phyloP scores from a whole-genome alignment of 2,888 invertebrate species.

The Drosophila flavopinicola region DNA sequence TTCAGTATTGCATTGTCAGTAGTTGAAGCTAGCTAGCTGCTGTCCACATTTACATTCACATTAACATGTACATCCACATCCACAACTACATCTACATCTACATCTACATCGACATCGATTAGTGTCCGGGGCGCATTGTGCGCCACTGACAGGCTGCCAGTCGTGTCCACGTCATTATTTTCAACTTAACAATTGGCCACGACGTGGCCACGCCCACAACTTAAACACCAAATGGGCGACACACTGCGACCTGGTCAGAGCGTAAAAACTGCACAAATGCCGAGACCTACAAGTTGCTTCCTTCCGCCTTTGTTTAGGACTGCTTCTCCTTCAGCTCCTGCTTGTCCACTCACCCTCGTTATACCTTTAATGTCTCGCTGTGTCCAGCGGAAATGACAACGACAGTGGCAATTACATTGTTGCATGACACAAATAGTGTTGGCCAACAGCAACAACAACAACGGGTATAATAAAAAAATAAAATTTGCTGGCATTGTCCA shows the following conservation, averaged over 20 bases:
- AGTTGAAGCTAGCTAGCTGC: conserved; percentile 33
- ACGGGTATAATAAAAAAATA: conserved; percentile 50
- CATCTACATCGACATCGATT: conserved; percentile 59
- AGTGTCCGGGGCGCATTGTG: conserved; percentile 65
- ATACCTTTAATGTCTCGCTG: conserved; percentile 74
- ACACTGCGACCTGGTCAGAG: conserved; percentile 8
- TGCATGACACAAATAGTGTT: conserved; percentile 83
- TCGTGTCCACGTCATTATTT: conserved; percentile 75
- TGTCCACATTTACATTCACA: too few relatives aligned
- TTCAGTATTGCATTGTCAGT: conserved; percentile 54
- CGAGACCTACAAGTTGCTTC: conserved; percentile 77
- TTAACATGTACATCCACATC: conserved; percentile 47
- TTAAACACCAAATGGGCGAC: conserved; percentile 51
- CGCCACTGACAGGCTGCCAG: conserved; percentile 70
- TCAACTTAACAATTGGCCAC: conserved; percentile 75
- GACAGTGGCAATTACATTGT: conserved; percentile 83
- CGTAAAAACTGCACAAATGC: conserved; percentile 75
- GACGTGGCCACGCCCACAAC: conserved; percentile 60
- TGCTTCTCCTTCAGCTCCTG: neutral
- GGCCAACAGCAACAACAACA: conserved; percentile 49
- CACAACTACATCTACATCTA: neutral
- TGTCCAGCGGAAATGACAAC: conserved; percentile 83
- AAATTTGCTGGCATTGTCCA: conserved; percentile 53
- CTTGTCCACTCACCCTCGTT: conserved; percentile 33
- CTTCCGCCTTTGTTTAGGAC: conserved; percentile 60